Conservation (phyloP, 2,888 invertebrate genomes). For the Nycteola revayana region DNA sequence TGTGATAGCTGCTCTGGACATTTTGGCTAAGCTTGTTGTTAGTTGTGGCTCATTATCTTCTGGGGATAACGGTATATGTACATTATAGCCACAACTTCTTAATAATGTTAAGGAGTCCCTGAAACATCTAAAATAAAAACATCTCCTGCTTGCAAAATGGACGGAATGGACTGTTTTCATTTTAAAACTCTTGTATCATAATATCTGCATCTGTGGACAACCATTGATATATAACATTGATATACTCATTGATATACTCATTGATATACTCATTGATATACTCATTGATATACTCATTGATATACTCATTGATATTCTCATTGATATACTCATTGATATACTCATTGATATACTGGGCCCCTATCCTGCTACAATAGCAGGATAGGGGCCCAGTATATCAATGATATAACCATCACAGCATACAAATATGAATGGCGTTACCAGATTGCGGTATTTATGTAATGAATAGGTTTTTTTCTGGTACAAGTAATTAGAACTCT, state of each 20-base stretch:
- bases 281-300: too few relatives aligned
- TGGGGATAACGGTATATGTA: neutral
- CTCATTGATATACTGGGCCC: slow-evolving; percentile 6
- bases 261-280: too few relatives aligned
- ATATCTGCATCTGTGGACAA: slow-evolving; percentile 8
- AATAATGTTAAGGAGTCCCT: slow-evolving; percentile 1
- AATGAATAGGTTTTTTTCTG: slow-evolving; percentile 7
- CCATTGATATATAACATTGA: too few relatives aligned
- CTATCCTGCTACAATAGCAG: slow-evolving; percentile 12
- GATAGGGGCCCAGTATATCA: slow-evolving; percentile 6
- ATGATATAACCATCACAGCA: slow-evolving; percentile 8
- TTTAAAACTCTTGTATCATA: slow-evolving; percentile 3
- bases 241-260: too few relatives aligned
- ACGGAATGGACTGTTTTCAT: neutral
- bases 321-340: too few relatives aligned
- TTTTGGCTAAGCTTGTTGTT: neutral
- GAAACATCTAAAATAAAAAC: slow-evolving; percentile 8
- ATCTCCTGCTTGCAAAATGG: slow-evolving; percentile 6
- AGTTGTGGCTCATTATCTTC: neutral
- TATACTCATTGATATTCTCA: too few relatives aligned
- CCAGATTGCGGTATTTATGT: slow-evolving; percentile 8
- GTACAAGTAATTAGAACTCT: slow-evolving; percentile 8
- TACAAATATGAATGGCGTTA: slow-evolving; percentile 7
- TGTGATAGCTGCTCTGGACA: neutral
- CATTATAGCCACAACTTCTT: neutral